Base-by-base conservation (phyloP, 2,113 vertebrate genomes). In the Ameiurus melas region DNA sequence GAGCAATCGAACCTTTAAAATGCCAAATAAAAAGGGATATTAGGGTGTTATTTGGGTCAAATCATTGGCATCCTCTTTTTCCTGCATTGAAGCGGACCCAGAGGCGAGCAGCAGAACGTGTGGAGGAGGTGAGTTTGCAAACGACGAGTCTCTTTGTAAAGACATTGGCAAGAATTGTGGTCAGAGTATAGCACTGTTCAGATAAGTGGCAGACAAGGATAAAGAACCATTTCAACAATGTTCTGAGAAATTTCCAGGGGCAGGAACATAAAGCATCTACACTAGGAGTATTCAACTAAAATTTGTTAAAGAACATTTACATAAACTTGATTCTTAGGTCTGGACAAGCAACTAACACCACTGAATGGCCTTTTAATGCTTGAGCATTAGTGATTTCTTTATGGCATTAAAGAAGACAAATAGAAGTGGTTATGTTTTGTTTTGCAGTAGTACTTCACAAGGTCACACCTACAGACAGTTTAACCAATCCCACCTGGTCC, bases 31-130 rank as follows among this genome's bases (percentile, higher is more conserved):
- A 68, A 43, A 83, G 80, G 71, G 57, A 82, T 79, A 84, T 58
- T 87, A 55, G 62, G 64, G 58, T 86, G 47, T 86, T 86, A 90
- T 91, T 86, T 89, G 87, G 87, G 85, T 91, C 90, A 90, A 60
- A 85, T n/a, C 14, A 47, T 62, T 75, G 75, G 57, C 77, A 8
- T 33, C 86, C 83, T 87, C 71, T 20, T 17, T 66, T 27, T 43
- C 3, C 53, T 2, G 30, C 12, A 81, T 36, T 81, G 30, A 57
- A 81, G 33, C 12, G 5, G 80, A 83, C 10, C 20, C 80, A 62
- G 4, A 83, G 80, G 33, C 19, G 10, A 58, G 19, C 12, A 16
- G 57, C 13, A 4, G 33, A 62, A 12, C 27, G 36, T 83, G 33
- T 25, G 10, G 57, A 22, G 20, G 33, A 60, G 57, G 55, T 60